Base-by-base conservation (phyloP, 2,888 invertebrate genomes). In the Drosophila nr. medialis region DNA sequence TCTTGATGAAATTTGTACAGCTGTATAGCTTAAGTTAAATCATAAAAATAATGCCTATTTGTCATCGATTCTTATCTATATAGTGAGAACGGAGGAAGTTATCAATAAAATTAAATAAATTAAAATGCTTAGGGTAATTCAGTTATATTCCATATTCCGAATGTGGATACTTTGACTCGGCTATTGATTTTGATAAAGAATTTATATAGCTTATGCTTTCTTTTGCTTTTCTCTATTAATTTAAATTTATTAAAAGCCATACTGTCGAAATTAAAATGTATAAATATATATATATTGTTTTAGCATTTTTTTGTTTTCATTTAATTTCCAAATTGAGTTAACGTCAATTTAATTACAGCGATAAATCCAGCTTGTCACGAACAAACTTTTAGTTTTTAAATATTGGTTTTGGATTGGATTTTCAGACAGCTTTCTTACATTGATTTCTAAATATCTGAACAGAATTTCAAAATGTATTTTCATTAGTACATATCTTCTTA, bases 401-500 rank as follows among this genome's bases (percentile, higher is more conserved):
- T 18, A 18, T 7, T 36, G 18, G 7, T 18, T 18, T 18, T 18
- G 38, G 3, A 32, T 32, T 32, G 62, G 54, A 34, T 40, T n/a
- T n/a, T n/a, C 5, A 42, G 1, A n/a, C 11, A 21, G 5, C 1
- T 42, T 42, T 21, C 6, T 21, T 3, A 42, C 6, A 18, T 18
- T 18, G 8, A 36, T 36, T 15, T 36, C 15, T 36, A 6, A 15
- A 34, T 34, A 29, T 29, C 8, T 30, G 30, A 7, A 7, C 7
- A 32, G 10, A 8, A 32, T 32, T 32, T 32, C 2, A 32, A 34
- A 2, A 40, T n/a, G 4, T 40, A 4, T 40, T n/a, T n/a, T 40
- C n/a, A 4, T n/a, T 4, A 10, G n/a, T 4, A n/a, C n/a, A n/a
- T 4, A 10, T 10, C n/a, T n/a, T 40, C 4, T 1, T 0, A 4